Evolutionary conservation across 2,113 vertebrate genomes (phyloP).

Genomic region (Hippocampus comes): DNA sequence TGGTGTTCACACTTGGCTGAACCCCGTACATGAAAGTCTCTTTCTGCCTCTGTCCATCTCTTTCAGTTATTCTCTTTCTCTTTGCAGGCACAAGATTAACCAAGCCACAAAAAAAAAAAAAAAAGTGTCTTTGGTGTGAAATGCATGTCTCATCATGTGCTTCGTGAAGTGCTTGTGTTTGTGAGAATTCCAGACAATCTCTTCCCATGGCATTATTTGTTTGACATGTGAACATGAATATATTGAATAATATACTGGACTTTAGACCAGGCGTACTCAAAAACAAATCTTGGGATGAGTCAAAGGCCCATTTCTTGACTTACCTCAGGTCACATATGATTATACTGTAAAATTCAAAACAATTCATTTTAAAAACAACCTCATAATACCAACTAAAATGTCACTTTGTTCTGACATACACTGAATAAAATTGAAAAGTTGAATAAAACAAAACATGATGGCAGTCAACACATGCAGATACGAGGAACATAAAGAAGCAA

Average conservation of each 20-base stretch:
- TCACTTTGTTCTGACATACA: neutral
- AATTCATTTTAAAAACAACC: neutral
- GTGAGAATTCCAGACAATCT: neutral
- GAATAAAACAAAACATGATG: neutral
- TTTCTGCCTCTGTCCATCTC: constrained; percentile 10
- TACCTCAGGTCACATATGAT: neutral
- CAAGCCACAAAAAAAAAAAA: constrained; percentile 20
- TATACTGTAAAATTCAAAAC: neutral
- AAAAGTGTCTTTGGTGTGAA: neutral
- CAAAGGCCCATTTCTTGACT: neutral
- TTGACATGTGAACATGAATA: neutral
- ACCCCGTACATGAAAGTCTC: constrained; percentile 35
- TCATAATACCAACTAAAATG: neutral
- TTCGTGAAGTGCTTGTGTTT: neutral
- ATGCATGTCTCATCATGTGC: neutral
- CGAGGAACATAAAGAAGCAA: neutral
- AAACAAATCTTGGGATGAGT: neutral
- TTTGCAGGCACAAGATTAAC: constrained; percentile 51
- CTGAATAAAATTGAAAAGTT: neutral
- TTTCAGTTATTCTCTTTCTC: constrained; percentile 23
- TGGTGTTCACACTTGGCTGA: constrained; percentile 49
- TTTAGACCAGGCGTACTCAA: neutral
- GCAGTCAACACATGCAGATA: neutral
- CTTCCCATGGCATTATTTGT: neutral
- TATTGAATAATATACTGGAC: neutral